A percentile compares a stretch with the other conserved stretches of the same genome.
Conservation (phyloP, 2,797 vertebrate genomes). For the Gambelia wislizenii region DNA sequence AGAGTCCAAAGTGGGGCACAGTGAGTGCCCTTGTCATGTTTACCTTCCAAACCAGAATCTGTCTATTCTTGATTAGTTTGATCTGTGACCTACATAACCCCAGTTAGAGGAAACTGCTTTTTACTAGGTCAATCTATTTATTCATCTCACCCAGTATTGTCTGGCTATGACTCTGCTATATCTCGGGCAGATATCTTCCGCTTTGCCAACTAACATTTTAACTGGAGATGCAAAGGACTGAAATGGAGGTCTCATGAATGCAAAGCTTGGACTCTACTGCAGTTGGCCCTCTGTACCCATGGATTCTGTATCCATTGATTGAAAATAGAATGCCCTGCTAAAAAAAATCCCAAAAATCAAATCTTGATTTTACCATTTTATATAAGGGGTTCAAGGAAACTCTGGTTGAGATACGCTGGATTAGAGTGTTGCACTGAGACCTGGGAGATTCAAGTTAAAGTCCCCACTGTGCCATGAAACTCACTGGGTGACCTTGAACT, state of each 20-base stretch:
- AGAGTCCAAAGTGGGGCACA: neutral
- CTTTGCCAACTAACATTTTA: neutral
- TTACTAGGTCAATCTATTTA: accelerated
- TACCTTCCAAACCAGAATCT: neutral
- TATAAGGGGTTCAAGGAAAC: no score
- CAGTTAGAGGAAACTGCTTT: neutral
- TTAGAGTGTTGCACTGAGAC: neutral
- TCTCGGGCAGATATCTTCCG: neutral
- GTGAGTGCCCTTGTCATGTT: accelerated
- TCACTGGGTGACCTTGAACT: neutral
- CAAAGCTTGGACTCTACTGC: neutral
- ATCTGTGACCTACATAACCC: neutral
- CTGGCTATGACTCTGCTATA: neutral
- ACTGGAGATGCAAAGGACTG: neutral
- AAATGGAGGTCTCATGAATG: neutral
- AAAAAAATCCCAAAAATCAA: no score
- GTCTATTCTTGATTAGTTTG: neutral
- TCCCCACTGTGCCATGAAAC: neutral
- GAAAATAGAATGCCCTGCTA: no score
- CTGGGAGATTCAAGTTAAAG: neutral
- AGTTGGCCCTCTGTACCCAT: no score
- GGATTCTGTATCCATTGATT: no score
- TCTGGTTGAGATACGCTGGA: no score
- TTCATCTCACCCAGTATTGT: neutral
- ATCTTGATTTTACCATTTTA: no score